Conservation (phyloP, 2,797 vertebrate species). For the Sciaenops ocellatus region DNA sequence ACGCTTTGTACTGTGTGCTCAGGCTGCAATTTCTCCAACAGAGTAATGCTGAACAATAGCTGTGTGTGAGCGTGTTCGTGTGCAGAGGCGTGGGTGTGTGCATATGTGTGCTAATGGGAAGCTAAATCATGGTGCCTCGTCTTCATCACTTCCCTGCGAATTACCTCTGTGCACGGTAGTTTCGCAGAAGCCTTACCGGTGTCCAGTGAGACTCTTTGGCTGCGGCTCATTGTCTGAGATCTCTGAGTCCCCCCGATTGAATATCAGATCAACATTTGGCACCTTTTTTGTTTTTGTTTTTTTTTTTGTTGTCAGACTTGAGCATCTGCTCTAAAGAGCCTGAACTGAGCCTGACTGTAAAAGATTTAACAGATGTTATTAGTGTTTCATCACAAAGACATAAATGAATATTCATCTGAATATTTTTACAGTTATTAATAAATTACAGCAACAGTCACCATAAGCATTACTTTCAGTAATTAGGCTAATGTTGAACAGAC, state of each 20-base stretch:
- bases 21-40: conserved; percentile 41
- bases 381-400: conserved; percentile 64
- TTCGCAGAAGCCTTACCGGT: conserved; percentile 28
- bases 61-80: conserved; percentile 32
- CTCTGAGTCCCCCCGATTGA: conserved; percentile 33
- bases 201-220: conserved; percentile 41
- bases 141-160: conserved; percentile 61
- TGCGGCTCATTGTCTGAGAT: conserved; percentile 31
- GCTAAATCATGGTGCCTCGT: conserved; percentile 63
- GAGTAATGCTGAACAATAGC: conserved; percentile 39
- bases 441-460: conserved; percentile 55
- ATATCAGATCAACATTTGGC: conserved; percentile 31
- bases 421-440: conserved; percentile 71
- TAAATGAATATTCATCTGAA: conserved; percentile 66
- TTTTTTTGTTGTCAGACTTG: conserved; percentile 31
- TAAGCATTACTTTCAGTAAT: conserved; percentile 45
- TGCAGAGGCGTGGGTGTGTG: conserved; percentile 43
- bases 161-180: conserved; percentile 44
- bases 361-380: conserved; percentile 53
- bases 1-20: conserved; percentile 30
- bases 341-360: conserved; percentile 37
- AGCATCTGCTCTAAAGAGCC: conserved; percentile 46
- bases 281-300: conserved; percentile 21
- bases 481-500: conserved; percentile 50
- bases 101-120: conserved; percentile 56